Evolutionary conservation across 2,113 vertebrate species (phyloP).

Genomic region (Lipophrys pholis): DNA sequence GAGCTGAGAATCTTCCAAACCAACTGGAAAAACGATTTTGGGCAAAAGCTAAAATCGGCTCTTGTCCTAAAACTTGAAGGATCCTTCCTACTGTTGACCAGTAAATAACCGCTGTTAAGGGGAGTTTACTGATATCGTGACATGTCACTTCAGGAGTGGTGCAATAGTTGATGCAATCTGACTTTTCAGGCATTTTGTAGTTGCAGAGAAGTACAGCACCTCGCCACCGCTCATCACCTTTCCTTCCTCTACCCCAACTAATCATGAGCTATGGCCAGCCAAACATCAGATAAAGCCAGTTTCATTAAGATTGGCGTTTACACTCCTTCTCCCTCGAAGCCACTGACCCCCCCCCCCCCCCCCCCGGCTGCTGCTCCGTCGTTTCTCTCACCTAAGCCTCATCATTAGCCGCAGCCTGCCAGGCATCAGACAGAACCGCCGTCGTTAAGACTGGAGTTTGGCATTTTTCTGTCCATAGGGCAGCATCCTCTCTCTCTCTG

Average conservation of each 20-base stretch:
- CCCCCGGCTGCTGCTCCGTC: not conserved
- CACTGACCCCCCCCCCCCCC: not conserved
- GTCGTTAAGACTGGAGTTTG: slow-evolving; percentile 59
- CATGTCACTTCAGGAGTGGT: not conserved
- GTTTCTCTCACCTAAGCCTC: slow-evolving; percentile 43
- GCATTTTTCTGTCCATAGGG: slow-evolving; percentile 43
- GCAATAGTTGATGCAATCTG: not conserved
- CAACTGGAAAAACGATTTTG: too few relatives aligned
- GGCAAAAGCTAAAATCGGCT: too few relatives aligned
- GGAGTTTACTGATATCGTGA: too few relatives aligned
- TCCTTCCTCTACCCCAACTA: slow-evolving; percentile 12
- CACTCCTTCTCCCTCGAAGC: slow-evolving; percentile 1
- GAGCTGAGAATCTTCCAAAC: too few relatives aligned
- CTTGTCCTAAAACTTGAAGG: too few relatives aligned
- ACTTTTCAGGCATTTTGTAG: slow-evolving; percentile 19
- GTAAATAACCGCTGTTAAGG: too few relatives aligned
- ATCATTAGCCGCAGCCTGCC: slow-evolving; percentile 62
- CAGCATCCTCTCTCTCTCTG: not conserved
- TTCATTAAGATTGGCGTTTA: slow-evolving; percentile 41
- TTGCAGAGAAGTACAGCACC: not conserved
- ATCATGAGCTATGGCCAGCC: slow-evolving; percentile 46
- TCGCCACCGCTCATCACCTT: not conserved
- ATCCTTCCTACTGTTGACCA: too few relatives aligned
- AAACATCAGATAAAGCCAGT: slow-evolving; percentile 44
- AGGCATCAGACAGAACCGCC: slow-evolving; percentile 52